Percentiles rank a stretch among this genome's conserved stretches.
These are phyloP conservation scores for Brachycybe producta DNA, from an alignment of 2,888 invertebrate genomes.

Conservation along the genomic window DNA sequence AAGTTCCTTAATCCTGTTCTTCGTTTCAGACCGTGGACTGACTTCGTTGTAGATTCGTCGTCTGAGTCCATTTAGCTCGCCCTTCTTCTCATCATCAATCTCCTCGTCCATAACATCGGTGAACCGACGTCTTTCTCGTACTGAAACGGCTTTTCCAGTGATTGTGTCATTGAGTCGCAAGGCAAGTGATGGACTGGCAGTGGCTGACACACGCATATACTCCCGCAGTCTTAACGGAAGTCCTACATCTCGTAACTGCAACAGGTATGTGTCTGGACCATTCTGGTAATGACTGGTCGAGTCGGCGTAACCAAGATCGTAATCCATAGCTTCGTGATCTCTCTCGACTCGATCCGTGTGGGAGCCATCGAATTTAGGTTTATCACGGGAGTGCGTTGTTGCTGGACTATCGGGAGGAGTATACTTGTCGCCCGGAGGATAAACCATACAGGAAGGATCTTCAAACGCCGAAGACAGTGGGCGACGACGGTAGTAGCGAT, in stretches of 20 bases:
- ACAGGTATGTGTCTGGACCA: conserved; percentile 89
- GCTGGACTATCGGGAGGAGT: conserved; percentile 43
- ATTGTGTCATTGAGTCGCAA: conserved; percentile 23
- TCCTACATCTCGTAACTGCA: conserved; percentile 82
- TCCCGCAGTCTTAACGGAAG: conserved; percentile 87
- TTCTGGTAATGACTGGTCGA: conserved; percentile 81
- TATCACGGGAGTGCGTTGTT: conserved; percentile 6
- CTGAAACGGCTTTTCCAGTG: conserved; percentile 14
- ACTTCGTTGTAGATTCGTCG: conserved; percentile 17
- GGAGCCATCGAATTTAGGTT: conserved; percentile 9
- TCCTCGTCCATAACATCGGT: conserved; percentile 93
- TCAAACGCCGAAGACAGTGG: conserved; percentile 72
- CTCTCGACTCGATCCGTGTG: conserved; percentile 40
- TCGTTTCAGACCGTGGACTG: conserved; percentile 19
- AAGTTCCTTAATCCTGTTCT: conserved; percentile 19
- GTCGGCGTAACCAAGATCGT: conserved; percentile 63
- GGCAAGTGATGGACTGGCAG: conserved; percentile 24
- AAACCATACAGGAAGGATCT: conserved; percentile 87
- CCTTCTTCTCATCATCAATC: conserved; percentile 74
- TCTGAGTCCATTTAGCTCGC: conserved; percentile 38
- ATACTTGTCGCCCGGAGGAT: conserved; percentile 66
- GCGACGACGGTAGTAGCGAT: conserved; percentile 70
- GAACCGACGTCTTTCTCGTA: conserved; percentile 77
- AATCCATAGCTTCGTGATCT: conserved; percentile 65
- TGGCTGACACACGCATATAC: conserved; percentile 56